These are phyloP conservation scores for Sardinella longiceps DNA, from an alignment of 2,797 vertebrate genomes.

Conservation along the genomic window DNA sequence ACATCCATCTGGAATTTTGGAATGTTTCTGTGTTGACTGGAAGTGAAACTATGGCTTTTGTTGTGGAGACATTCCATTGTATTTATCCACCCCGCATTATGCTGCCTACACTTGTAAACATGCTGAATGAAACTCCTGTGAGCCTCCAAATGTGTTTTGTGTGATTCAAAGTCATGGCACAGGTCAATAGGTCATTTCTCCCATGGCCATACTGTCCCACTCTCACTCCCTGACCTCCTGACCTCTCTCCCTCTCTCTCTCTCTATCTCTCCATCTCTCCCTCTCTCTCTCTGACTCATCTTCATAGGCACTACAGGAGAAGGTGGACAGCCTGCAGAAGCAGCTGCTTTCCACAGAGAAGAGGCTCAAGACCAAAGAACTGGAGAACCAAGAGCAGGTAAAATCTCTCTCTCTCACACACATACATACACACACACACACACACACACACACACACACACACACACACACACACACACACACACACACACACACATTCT, in stretches of 20 bases:
- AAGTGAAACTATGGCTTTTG: not conserved
- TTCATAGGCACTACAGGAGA: constrained; percentile 84
- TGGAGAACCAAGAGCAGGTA: constrained; percentile 90
- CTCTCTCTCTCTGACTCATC: not conserved
- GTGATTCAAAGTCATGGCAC: not conserved
- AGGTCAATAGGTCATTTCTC: not conserved
- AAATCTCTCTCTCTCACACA: not conserved
- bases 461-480: not conserved
- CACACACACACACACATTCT: no score
- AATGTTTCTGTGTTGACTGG: not conserved
- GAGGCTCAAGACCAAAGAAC: constrained; percentile 81
- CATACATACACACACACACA: no score
- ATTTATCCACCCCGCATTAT: not conserved
- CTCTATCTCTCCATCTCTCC: not conserved
- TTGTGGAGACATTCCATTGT: not conserved
- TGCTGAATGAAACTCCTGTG: not conserved
- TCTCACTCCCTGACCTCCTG: constrained; percentile 29
- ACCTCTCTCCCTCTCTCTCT: constrained; percentile 13
- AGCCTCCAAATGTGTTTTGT: not conserved
- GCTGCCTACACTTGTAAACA: not conserved
- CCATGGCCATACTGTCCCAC: not conserved
- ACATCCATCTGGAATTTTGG: not conserved
- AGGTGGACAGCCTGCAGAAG: constrained; percentile 77
- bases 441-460: not conserved
- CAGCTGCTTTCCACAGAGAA: constrained; percentile 78